Evolutionary conservation across 2,113 vertebrate genomes (phyloP), one percentile per base, ranked within the genome.

Genomic region (Bujurquina vittata): DNA sequence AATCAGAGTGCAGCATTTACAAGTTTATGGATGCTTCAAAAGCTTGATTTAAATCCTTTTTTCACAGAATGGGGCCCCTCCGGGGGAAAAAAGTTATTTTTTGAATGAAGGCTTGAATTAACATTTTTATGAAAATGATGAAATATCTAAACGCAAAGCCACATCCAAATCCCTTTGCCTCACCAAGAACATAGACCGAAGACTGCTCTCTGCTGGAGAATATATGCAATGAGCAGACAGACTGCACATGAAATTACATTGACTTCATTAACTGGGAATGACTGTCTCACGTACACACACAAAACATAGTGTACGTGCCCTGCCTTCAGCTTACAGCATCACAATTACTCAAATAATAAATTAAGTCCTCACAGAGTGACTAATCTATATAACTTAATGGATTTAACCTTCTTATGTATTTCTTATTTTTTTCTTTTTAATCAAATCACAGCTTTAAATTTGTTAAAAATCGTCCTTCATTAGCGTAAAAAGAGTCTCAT

Each of bases 141-240:
- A 72, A 52, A 72, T 33, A 54, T 72, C 46, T 31, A n/a, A 72
- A 52, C n/a, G 23, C 6, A 63, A 43, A 20, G 54, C 20, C 52
- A 20, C 43, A 56, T 54, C 26, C 26, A 54, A 26, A 49, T 33
- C 10, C 10, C 8, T 20, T 58, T 37, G n/a, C 8, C 6, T 49
- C 9, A 78, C 4, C 0, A 77, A 40, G n/a, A 63, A n/a, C 11
- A 78, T 17, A n/a, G 61, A 58, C 75, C 43, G 84, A 14, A 17
- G 69, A 52, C 77, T 63, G 88, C 82, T 90, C 87, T 86, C 91
- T 88, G 62, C 85, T 93, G 92, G 83, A 35, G 15, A 84, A 62
- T 33, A 17, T 35, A 35, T 73, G 63, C 12, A 78, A 83, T 5
- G 26, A 60, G 18, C 4, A 5, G 5, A 55, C 56, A 75, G 12